Conservation (phyloP, 2,113 vertebrate genomes). For the Morphnarchus princeps region DNA sequence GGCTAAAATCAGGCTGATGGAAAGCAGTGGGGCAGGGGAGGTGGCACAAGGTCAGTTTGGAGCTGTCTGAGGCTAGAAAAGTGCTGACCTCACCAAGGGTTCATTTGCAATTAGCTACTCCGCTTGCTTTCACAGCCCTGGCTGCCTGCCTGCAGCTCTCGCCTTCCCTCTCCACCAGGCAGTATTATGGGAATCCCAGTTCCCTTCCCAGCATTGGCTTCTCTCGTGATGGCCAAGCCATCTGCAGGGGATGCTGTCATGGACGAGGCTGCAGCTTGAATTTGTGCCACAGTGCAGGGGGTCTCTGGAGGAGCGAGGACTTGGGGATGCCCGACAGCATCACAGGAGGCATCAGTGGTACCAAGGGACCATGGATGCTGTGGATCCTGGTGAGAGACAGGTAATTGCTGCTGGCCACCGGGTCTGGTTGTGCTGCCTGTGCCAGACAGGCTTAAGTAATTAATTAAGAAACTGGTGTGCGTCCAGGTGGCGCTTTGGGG, state of each 20-base stretch:
- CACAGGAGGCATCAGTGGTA: accelerated
- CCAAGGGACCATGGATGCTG: accelerated
- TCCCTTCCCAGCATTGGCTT: accelerated
- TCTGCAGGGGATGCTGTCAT: neutral
- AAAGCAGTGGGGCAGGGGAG: neutral
- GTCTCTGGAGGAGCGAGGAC: neutral
- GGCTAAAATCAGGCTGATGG: neutral
- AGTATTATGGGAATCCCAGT: neutral
- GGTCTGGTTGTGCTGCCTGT: neutral
- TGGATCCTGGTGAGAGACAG: neutral
- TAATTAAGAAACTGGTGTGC: neutral
- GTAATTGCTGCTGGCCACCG: accelerated
- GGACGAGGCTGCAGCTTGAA: accelerated
- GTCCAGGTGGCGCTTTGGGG: neutral
- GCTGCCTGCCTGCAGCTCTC: too few species aligned
- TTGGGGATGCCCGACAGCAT: neutral
- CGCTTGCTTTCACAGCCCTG: neutral
- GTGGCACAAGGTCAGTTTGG: neutral
- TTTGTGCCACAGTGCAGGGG: accelerated
- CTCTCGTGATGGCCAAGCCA: neutral
- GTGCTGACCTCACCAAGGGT: neutral
- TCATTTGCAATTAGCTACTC: neutral
- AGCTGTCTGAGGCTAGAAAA: neutral
- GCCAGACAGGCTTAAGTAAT: neutral
- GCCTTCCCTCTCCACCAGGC: too few species aligned